Evolutionary conservation across 2,797 vertebrate genomes (phyloP).

Genomic region (Galaxias olidus): DNA sequence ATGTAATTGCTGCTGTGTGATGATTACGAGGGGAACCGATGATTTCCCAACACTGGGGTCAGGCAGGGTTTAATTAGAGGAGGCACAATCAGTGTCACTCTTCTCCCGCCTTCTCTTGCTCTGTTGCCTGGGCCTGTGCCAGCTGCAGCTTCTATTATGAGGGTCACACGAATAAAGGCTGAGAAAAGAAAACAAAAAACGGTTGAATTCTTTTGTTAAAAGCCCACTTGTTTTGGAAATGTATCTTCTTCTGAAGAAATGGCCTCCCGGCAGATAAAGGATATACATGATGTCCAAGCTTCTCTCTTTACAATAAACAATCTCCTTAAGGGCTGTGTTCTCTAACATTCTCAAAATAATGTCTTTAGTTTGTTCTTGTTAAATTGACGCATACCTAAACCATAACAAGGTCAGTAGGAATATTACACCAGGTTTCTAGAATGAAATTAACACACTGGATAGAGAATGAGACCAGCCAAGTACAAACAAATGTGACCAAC

Average conservation of each 20-base stretch:
- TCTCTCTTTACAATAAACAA: too few species aligned
- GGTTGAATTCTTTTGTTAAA: slow-evolving; percentile 53
- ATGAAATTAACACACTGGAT: slow-evolving; percentile 65
- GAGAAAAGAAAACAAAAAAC: slow-evolving; percentile 24
- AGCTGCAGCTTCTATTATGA: slow-evolving; percentile 44
- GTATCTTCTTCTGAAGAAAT: slow-evolving; percentile 40
- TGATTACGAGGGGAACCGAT: slow-evolving; percentile 92
- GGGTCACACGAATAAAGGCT: slow-evolving; percentile 59
- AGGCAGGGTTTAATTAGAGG: slow-evolving; percentile 94
- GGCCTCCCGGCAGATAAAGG: slow-evolving; percentile 28
- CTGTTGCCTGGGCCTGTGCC: slow-evolving; percentile 67
- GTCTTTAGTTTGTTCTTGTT: too few species aligned
- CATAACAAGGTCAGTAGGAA: too few species aligned
- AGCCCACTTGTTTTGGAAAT: slow-evolving; percentile 54
- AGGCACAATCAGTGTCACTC: slow-evolving; percentile 84
- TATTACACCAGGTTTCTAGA: too few species aligned
- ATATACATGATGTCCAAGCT: too few species aligned
- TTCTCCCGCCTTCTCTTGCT: slow-evolving; percentile 58
- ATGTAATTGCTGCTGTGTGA: slow-evolving; percentile 88
- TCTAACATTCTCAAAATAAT: too few species aligned
- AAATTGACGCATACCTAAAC: too few species aligned
- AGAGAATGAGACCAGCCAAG: slow-evolving; percentile 69
- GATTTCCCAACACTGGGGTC: slow-evolving; percentile 93
- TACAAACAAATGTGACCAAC: slow-evolving; percentile 72
- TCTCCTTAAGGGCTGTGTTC: too few species aligned